phyloP scores from a whole-genome alignment of 2,888 invertebrate species.

The Leptogaster cylindrica region DNA sequence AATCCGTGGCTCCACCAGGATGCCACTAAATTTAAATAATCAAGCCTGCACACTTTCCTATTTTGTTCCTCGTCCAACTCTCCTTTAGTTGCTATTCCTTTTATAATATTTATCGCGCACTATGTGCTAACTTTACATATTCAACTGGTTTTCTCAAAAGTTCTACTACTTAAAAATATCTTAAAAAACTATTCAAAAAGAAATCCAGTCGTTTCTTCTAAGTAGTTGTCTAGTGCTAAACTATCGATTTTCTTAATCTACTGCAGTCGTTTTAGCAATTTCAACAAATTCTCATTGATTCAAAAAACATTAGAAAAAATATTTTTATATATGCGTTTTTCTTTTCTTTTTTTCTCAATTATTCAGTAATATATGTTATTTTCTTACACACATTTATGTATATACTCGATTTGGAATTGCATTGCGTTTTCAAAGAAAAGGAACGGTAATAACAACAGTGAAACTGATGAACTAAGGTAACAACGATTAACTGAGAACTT shows the following conservation, averaged over 20 bases:
- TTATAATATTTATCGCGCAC: slow-evolving; percentile 13
- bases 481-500: no score
- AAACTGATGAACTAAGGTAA: no score
- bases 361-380: slow-evolving; percentile 12
- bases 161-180: slow-evolving; percentile 32
- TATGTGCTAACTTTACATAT: slow-evolving; percentile 31
- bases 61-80: slow-evolving; percentile 1
- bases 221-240: slow-evolving; percentile 14
- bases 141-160: slow-evolving; percentile 17
- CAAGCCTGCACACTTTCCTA: no score
- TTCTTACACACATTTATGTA: slow-evolving; percentile 8
- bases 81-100: background rate
- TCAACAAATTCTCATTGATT: slow-evolving; percentile 34
- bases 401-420: slow-evolving; percentile 24
- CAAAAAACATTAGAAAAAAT: slow-evolving; percentile 36
- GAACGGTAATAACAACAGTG: no score
- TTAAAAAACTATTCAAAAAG: slow-evolving; percentile 41
- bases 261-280: slow-evolving; percentile 26
- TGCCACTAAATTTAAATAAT: background rate
- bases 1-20: no score
- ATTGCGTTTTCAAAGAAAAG: slow-evolving; percentile 34
- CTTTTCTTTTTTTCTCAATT: slow-evolving; percentile 4
- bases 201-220: slow-evolving; percentile 25
- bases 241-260: slow-evolving; percentile 24
- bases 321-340: slow-evolving; percentile 20